Evolutionary conservation across 2,797 vertebrate genomes (phyloP).

Genomic region (Microtus obscurus): DNA sequence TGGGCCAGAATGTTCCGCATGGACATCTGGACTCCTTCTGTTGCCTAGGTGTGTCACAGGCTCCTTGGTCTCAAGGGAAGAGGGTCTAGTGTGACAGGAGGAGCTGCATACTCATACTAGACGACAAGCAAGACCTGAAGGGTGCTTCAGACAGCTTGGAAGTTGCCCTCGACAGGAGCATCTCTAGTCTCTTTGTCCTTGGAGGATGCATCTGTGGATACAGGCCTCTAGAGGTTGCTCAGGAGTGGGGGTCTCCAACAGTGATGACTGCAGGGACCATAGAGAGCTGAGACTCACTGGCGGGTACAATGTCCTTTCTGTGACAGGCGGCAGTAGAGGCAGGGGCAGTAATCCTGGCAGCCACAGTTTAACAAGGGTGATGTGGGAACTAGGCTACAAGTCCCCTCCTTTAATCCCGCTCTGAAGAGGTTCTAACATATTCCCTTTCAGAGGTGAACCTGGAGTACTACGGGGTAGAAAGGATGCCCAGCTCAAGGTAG

Average conservation of each 20-base stretch:
- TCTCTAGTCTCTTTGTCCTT: not conserved
- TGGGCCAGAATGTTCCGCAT: not conserved
- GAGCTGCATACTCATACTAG: not conserved
- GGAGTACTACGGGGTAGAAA: not conserved
- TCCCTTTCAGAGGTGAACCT: not conserved
- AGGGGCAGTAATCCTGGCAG: not conserved
- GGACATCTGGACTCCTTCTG: not conserved
- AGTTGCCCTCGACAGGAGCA: not conserved
- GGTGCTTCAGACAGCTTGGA: not conserved
- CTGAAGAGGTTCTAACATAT: not conserved
- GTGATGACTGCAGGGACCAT: not conserved
- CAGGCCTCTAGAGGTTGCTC: not conserved
- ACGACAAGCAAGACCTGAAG: not conserved
- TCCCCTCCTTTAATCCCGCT: not conserved
- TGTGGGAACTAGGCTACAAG: not conserved
- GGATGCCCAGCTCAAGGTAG: not conserved
- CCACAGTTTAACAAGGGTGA: not conserved
- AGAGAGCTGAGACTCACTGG: not conserved
- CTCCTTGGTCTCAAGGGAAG: not conserved
- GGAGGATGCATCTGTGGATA: not conserved
- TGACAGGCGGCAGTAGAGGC: not conserved
- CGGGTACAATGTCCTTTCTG: not conserved
- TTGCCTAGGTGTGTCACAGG: not conserved
- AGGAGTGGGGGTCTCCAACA: not conserved
- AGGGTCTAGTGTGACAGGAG: not conserved